phyloP scores from a whole-genome alignment of 2,888 invertebrate genomes.

The Drosophila seclusa region DNA sequence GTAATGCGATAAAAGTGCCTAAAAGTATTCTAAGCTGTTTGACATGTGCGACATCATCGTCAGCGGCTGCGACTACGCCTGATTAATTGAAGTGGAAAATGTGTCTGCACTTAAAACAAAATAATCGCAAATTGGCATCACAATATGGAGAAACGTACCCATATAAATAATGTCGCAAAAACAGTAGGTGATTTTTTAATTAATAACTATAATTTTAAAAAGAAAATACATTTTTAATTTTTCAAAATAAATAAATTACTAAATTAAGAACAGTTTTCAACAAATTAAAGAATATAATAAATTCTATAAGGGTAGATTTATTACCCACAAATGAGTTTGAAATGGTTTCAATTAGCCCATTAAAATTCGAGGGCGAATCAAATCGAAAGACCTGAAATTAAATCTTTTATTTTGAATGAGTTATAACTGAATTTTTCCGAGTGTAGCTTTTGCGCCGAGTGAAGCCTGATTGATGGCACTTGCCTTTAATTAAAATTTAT shows the following conservation, averaged over 20 bases:
- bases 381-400: neutral
- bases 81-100: constrained; percentile 65
- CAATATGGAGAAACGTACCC: neutral
- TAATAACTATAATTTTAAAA: neutral
- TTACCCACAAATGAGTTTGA: too few relatives aligned
- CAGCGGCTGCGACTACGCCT: constrained; percentile 25
- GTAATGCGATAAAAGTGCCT: constrained; percentile 69
- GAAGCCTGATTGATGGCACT: constrained; percentile 66
- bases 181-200: neutral
- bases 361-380: neutral
- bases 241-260: neutral
- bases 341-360: too few relatives aligned
- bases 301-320: neutral
- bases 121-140: neutral
- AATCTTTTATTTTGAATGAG: neutral
- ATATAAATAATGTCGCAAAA: neutral
- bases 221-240: neutral
- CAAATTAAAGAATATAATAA: neutral
- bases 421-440: neutral
- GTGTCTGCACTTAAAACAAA: constrained; percentile 27
- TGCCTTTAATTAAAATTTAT: constrained; percentile 70
- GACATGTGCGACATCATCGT: constrained; percentile 62
- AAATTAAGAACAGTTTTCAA: neutral
- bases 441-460: constrained; percentile 8
- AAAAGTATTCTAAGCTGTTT: constrained; percentile 63